Percentiles rank a stretch among this genome's conserved stretches.
Conservation (phyloP, 2,113 vertebrate species). For the Phyllopteryx taeniolatus region DNA sequence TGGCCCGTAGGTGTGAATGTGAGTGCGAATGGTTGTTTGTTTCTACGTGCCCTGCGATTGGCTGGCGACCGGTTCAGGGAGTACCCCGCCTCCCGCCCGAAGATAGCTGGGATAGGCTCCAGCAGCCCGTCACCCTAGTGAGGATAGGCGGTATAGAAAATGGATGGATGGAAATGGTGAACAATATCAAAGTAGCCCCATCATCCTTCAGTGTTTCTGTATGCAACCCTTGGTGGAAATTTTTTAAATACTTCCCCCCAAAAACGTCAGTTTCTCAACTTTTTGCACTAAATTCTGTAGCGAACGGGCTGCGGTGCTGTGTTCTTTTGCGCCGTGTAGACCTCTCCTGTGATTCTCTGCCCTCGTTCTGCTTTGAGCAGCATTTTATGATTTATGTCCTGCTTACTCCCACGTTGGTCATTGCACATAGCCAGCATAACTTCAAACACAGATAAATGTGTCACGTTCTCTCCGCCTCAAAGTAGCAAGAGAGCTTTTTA, state of each 20-base stretch:
- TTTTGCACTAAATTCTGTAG: neutral
- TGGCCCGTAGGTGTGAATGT: too few relatives aligned
- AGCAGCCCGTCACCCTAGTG: too few relatives aligned
- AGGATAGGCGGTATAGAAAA: too few relatives aligned
- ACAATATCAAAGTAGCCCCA: neutral
- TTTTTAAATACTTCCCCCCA: neutral
- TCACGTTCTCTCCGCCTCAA: conserved; percentile 2
- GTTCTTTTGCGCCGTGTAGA: neutral
- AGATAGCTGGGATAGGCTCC: too few relatives aligned
- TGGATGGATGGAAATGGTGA: too few relatives aligned
- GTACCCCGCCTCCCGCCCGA: too few relatives aligned
- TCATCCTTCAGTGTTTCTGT: neutral
- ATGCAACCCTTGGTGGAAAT: neutral
- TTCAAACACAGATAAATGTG: conserved; percentile 7
- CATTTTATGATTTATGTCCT: conserved; percentile 8
- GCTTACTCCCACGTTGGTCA: conserved; percentile 4
- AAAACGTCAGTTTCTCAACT: neutral
- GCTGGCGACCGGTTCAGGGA: too few relatives aligned
- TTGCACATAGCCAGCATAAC: conserved; percentile 2
- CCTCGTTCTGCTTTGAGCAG: neutral
- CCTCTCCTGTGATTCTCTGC: neutral
- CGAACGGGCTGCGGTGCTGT: neutral
- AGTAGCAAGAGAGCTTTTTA: conserved; percentile 3
- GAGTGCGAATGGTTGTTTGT: too few relatives aligned
- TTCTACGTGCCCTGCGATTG: too few relatives aligned